Conservation (phyloP, 2,797 vertebrate species). For the Lemur catta region DNA sequence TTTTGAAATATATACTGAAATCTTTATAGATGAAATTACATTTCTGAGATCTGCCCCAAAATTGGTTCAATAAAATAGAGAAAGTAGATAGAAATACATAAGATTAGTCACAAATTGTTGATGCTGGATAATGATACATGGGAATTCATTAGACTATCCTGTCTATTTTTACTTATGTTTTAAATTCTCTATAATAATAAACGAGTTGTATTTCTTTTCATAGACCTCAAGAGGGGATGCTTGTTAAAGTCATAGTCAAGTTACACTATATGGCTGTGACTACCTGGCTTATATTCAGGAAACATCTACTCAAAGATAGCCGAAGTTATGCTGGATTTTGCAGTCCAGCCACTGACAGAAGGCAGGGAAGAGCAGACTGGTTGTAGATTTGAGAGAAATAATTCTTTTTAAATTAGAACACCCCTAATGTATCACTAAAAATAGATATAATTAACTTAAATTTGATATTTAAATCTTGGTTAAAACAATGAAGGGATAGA, state of each 20-base stretch:
- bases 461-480: slow-evolving; percentile 22
- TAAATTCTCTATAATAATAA: slow-evolving; percentile 2
- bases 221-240: background rate
- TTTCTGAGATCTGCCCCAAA: background rate
- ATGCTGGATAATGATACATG: background rate
- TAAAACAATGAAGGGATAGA: slow-evolving; percentile 31
- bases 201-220: background rate
- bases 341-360: background rate
- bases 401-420: background rate
- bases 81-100: background rate
- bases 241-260: background rate
- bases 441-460: slow-evolving; percentile 23
- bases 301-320: background rate
- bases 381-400: background rate
- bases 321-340: background rate
- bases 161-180: background rate
- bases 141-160: background rate
- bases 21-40: slow-evolving; percentile 19
- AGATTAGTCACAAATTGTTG: background rate
- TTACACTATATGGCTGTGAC: background rate
- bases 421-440: background rate
- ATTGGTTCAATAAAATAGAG: background rate
- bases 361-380: background rate
- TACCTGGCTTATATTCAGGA: background rate
- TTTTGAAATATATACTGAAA: slow-evolving; percentile 1